phyloP scores from a whole-genome alignment of 2,113 vertebrate genomes.

The Trachemys scripta region DNA sequence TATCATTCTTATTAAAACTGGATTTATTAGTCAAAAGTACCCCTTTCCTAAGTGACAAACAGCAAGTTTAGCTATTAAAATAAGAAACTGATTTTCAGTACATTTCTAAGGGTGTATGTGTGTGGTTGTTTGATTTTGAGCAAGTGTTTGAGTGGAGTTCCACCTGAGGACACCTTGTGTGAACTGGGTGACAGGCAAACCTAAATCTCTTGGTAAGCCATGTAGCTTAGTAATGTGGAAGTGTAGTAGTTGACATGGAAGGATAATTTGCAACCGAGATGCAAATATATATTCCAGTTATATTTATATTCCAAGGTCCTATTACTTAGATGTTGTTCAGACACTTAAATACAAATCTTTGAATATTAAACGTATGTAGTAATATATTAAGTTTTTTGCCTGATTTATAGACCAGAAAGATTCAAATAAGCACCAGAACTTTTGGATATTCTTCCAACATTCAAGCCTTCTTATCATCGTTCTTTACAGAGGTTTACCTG shows the following conservation, averaged over 20 bases:
- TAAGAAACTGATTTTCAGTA: too few species aligned
- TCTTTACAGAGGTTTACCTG: accelerated
- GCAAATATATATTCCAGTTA: neutral
- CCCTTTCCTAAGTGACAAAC: neutral
- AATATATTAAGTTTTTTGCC: neutral
- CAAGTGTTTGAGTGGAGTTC: neutral
- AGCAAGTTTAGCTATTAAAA: too few species aligned
- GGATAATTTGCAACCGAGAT: neutral
- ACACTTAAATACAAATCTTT: accelerated
- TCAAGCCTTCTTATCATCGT: neutral
- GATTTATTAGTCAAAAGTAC: neutral
- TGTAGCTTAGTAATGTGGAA: neutral
- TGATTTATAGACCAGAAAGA: neutral
- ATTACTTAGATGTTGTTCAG: neutral
- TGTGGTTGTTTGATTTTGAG: neutral
- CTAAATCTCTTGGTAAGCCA: neutral
- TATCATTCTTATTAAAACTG: neutral
- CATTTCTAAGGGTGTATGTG: too few species aligned
- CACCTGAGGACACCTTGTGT: neutral
- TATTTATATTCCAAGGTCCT: accelerated
- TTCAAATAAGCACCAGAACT: neutral
- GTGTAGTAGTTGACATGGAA: neutral
- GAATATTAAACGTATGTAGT: accelerated
- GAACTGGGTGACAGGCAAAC: neutral
- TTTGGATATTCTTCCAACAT: neutral